Percentiles rank a stretch among this genome's conserved stretches.
phyloP scores from a whole-genome alignment of 2,797 vertebrate genomes.

The Crypturellus tataupa region DNA sequence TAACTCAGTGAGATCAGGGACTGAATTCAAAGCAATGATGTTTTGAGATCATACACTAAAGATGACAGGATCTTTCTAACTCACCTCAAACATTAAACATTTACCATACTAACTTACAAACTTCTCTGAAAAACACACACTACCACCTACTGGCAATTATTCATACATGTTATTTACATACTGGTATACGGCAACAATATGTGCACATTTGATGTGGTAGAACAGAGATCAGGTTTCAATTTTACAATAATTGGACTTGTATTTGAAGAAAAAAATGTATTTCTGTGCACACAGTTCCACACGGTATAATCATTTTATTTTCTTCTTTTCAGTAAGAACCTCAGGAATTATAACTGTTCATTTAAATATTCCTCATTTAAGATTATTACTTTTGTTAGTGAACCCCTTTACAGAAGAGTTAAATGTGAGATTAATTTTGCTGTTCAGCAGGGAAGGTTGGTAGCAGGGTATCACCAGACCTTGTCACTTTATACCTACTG shows the following conservation, averaged over 20 bases:
- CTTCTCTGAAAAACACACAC: conserved; percentile 59
- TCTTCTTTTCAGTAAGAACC: not conserved
- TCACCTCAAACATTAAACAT: conserved; percentile 50
- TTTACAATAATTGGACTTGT: not conserved
- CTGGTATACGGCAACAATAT: not conserved
- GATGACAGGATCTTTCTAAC: conserved; percentile 51
- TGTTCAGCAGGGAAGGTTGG: not conserved
- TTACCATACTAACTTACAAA: conserved; percentile 23
- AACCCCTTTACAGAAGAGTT: not conserved
- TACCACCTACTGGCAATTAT: conserved; percentile 75
- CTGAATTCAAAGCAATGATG: conserved; percentile 53
- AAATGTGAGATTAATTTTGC: accelerated
- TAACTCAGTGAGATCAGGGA: conserved; percentile 24
- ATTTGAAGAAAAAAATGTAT: conserved; percentile 12
- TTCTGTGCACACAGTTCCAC: not conserved
- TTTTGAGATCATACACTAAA: conserved; percentile 58
- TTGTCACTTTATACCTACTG: not conserved
- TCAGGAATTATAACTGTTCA: not conserved
- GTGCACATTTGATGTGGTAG: not conserved
- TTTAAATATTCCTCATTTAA: not conserved
- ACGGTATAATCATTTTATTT: not conserved
- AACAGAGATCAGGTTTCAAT: not conserved
- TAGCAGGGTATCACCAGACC: not conserved
- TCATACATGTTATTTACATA: conserved; percentile 62
- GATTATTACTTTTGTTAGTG: not conserved